Evolutionary conservation across 1,140 invertebrate species (phyloP), one percentile per base, ranked within the genome.

Genomic region (Battus philenor): DNA sequence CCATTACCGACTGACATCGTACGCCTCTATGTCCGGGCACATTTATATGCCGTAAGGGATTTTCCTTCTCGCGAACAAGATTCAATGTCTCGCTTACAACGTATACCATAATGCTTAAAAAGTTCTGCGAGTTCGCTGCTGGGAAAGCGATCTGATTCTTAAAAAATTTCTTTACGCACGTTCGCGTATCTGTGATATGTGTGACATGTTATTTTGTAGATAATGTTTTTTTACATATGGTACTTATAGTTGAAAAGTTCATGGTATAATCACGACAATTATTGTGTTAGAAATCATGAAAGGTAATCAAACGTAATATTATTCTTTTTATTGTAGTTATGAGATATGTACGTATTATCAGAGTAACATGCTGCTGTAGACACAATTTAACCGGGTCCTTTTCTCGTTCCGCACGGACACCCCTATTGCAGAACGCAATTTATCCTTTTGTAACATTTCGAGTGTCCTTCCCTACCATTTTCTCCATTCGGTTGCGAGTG

Each of bases 401-500:
- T 41, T 27, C 38, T n/a, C 38, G 1, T 16, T 33, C 13, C 9
- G 24, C 38, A 41, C 38, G 29, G 38, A 27, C 38, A 15, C 24
- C 38, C 38, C 38, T 27, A 27, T 27, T 41, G 4, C 8, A 8
- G 8, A 16, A 24, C 16, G 38, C 38, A 41, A 41, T 41, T 41
- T 41, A 41, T 41, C 38, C 38, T 41, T 41, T 41, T 41, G 38
- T 29, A 41, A 27, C 24, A 27, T 41, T 41, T 41, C 38, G 24
- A 41, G 38, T 41, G 38, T 41, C 38, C 38, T 41, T 27, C 24
- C 22, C 36, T n/a, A 26, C 38, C 22, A 27, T 41, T 27, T 41
- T 41, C 38, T 26, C 38, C 24, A 41, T 41, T 41, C 38, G 24
- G 24, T 41, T 26, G 38, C 15, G 38, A 41, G 38, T 29, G 38